Evolutionary conservation across 37 sponge, comb jelly and placozoan species (phyloP).

Genomic region (Ianthella basta): DNA sequence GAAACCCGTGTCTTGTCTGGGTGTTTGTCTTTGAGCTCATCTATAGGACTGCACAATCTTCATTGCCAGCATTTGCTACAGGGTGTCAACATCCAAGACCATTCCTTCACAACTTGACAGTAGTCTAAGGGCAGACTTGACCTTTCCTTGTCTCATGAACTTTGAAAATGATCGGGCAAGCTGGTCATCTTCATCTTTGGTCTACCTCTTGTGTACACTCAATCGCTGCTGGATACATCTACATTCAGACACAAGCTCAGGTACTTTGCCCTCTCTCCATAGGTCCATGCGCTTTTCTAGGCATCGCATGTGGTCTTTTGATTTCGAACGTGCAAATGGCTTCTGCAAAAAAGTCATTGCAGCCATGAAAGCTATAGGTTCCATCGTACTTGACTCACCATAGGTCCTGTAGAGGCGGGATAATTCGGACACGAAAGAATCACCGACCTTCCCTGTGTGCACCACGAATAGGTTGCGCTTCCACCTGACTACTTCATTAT

Average conservation of each 20-base stretch:
- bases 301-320: conserved; percentile 2
- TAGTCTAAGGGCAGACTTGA: not conserved
- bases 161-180: not conserved
- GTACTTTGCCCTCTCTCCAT: conserved; percentile 6
- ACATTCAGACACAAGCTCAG: not conserved
- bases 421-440: not conserved
- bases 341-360: not conserved
- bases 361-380: not conserved
- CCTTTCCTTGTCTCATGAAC: not conserved
- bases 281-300: not conserved
- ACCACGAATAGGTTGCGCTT: conserved; percentile 9
- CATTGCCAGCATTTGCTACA: no score
- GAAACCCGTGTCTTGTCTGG: not conserved
- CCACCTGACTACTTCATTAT: conserved; percentile 19
- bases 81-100: not conserved
- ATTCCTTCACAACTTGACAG: not conserved
- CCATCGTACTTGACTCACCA: not conserved
- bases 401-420: not conserved
- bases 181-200: no score
- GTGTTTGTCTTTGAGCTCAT: conserved; percentile 2
- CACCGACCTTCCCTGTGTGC: conserved; percentile 16
- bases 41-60: no score
- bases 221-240: conserved; percentile 8
- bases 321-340: conserved; percentile 5
- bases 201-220: not conserved